Percentiles rank a stretch among this genome's conserved stretches.
Evolutionary conservation across 2,113 vertebrate genomes (phyloP).

Genomic region (Spheniscus mendiculus): DNA sequence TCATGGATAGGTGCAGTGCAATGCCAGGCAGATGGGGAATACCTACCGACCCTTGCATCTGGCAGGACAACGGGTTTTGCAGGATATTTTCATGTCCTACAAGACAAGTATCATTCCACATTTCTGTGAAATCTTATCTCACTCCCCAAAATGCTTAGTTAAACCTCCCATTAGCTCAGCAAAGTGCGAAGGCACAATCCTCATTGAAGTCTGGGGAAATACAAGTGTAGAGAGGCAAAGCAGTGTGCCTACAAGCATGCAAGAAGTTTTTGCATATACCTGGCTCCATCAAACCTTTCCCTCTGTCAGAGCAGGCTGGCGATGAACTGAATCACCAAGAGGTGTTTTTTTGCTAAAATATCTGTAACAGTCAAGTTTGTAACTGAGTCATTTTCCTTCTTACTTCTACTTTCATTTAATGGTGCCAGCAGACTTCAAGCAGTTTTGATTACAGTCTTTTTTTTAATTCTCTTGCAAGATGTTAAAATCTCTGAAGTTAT

Average conservation of each 20-base stretch:
- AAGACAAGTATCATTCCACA: not conserved
- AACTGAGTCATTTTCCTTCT: not conserved
- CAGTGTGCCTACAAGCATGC: not conserved
- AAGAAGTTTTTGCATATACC: not conserved
- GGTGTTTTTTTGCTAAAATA: not conserved
- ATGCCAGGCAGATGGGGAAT: not conserved
- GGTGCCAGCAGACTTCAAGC: not conserved
- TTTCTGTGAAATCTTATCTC: not conserved
- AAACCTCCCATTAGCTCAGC: not conserved
- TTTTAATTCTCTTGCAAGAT: not conserved
- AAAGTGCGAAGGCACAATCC: not conserved
- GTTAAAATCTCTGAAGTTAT: not conserved
- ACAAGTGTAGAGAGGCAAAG: not conserved
- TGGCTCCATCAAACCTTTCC: not conserved
- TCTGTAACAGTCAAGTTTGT: not conserved
- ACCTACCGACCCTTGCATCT: not conserved
- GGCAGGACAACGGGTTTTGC: not conserved
- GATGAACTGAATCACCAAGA: not conserved
- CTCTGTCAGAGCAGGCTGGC: not conserved
- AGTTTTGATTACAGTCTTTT: not conserved
- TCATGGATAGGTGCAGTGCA: rapidly evolving
- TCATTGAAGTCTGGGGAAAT: not conserved
- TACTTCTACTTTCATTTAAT: not conserved
- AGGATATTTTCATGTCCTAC: not conserved
- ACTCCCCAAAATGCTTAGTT: not conserved